Base-by-base conservation (phyloP, 2,888 invertebrate species). In the Drosophila borborema region DNA sequence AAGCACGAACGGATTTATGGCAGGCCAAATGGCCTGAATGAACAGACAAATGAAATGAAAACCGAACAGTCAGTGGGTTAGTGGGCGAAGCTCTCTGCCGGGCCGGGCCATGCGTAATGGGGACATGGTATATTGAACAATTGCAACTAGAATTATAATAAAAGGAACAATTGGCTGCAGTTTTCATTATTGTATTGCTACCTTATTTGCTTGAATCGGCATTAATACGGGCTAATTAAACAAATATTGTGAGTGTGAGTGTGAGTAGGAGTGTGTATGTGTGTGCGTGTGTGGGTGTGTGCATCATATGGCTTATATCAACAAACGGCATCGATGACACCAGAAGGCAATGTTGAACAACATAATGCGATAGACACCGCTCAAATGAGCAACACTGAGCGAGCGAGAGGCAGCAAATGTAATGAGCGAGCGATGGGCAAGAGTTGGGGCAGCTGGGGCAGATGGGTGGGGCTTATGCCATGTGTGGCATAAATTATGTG, bases 151-250 rank as follows among this genome's bases (percentile, higher is more conserved):
- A 31, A 51, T 51, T 51, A 34, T 68, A 62, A 54, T 54, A 62
- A 43, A 43, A 49, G 64, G 45, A 80, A 68, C 71, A 68, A 74
- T 71, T 64, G 55, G 46, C 63, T 66, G 65, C 69, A 74, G 58
- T 69, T 75, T 54, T 72, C 78, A 76, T 82, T 79, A 71, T 71
- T 71, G 67, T 64, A 64, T 63, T 65, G 64, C 77, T 74, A 74
- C 73, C 88, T 83, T 87, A 71, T 84, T 82, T 87, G 76, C 84
- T 71, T 74, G 71, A 75, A 79, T 75, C 81, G 81, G 61, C 86
- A 86, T 89, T 86, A 86, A 86, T 89, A 79, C 77, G 82, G 73
- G 86, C 86, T 86, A 89, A 86, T 86, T 86, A 86, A 89, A 89
- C 89, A 86, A 86, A 86, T 76, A 86, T 79, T 75, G 64, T 8